phyloP scores from a whole-genome alignment of 2,797 vertebrate genomes.

The Psittacula echo region DNA sequence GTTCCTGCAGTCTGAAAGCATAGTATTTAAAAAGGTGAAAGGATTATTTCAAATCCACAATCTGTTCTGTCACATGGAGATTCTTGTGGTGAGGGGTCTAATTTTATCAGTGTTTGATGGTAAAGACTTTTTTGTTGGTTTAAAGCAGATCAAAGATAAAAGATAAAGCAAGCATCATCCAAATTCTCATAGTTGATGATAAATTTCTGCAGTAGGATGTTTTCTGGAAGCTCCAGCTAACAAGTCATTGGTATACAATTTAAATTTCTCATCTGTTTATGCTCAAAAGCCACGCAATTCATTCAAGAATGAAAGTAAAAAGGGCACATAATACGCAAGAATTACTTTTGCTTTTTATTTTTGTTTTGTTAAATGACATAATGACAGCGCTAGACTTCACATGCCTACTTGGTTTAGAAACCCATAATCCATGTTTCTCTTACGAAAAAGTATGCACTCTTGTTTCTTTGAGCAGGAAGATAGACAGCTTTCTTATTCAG shows the following conservation, averaged over 20 bases:
- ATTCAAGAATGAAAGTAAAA: background rate
- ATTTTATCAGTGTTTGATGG: background rate
- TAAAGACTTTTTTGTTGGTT: background rate
- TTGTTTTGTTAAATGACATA: background rate
- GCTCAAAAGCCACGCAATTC: background rate
- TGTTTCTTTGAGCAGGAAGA: background rate
- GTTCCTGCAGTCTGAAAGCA: background rate
- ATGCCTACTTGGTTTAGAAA: background rate
- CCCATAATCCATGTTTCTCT: background rate
- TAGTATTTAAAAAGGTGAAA: background rate
- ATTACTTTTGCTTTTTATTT: background rate
- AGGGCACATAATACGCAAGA: background rate
- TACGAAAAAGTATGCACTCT: background rate
- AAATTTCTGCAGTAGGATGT: background rate
- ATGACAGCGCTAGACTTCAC: background rate
- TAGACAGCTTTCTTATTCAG: background rate
- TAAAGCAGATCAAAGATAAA: background rate
- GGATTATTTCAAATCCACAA: background rate
- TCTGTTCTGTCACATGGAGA: background rate
- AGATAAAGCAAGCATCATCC: background rate
- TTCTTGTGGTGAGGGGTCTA: background rate
- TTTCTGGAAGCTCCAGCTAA: background rate
- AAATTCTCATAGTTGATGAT: background rate
- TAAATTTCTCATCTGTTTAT: background rate
- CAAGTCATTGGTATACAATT: background rate